phyloP scores from a whole-genome alignment of 2,888 invertebrate species.

The Gastracanthus pulcherrimus region DNA sequence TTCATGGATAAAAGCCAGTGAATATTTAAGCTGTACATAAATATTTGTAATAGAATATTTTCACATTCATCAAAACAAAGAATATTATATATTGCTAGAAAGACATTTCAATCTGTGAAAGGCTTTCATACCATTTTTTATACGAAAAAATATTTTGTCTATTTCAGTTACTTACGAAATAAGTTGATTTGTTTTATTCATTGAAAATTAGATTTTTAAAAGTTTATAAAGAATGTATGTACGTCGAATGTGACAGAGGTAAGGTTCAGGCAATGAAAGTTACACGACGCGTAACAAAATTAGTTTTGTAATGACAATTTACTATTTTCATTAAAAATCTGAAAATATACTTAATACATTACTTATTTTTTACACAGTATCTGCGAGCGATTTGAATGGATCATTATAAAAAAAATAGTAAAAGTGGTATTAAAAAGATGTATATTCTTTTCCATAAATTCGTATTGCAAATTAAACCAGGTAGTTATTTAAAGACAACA shows the following conservation, averaged over 20 bases:
- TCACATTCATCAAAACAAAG: conserved; percentile 35
- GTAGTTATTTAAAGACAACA: conserved; percentile 89
- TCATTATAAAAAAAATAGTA: conserved; percentile 50
- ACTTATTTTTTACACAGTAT: conserved; percentile 54
- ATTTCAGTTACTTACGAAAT: conserved; percentile 43
- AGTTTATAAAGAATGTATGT: conserved; percentile 35
- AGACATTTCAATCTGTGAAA: conserved; percentile 11
- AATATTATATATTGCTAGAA: conserved; percentile 40
- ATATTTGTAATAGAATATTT: conserved; percentile 54
- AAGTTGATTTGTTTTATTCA: conserved; percentile 46
- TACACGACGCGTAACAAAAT: conserved; percentile 31
- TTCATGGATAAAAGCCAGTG: conserved; percentile 33
- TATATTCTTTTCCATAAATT: conserved; percentile 63
- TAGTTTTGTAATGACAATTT: conserved; percentile 62
- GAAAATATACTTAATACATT: conserved; percentile 51
- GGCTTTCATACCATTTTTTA: conserved; percentile 35
- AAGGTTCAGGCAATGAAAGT: conserved; percentile 16
- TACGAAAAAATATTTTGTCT: conserved; percentile 36
- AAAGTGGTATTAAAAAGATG: conserved; percentile 63
- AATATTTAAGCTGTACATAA: conserved; percentile 56
- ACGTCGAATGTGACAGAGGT: conserved; percentile 42
- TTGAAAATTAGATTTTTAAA: conserved; percentile 24
- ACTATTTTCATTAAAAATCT: conserved; percentile 67
- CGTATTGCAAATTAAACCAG: conserved; percentile 43
- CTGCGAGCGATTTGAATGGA: conserved; percentile 47